Evolutionary conservation across 2,797 vertebrate species (phyloP), one percentile per base, ranked within the genome.

Genomic region (Ctenosaura bakeri): DNA sequence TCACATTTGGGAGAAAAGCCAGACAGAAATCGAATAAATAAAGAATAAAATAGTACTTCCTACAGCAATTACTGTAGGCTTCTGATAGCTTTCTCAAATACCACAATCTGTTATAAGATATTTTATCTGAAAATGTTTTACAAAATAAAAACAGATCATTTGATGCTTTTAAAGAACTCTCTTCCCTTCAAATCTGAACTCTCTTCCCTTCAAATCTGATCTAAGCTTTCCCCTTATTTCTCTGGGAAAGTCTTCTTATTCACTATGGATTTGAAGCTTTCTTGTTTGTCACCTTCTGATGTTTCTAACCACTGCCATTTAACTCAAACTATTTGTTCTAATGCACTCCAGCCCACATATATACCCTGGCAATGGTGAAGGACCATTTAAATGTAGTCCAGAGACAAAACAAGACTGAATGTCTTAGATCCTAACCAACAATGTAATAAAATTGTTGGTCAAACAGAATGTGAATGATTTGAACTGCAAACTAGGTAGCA

Each of bases 401-500:
- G 26, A n/a, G 26, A 71, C 35, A 88, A 56, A 82, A 59, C 46
- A n/a, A 38, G 78, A 35, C 16, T 4, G 35, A 88, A 38, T 6
- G 52, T 46, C 35, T 74, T 64, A 73, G 26, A 59, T 0, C 79
- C n/a, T 6, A 80, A 50, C 35, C 87, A 81, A 24, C 24, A 54
- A 24, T 73, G 24, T 46, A 74, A 88, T 83, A 82, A 74, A 80
- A 88, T 42, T 88, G 35, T 83, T 88, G 24, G 69, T 73, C 66
- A 74, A 73, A 73, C 66, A 59, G 79, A 9, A 38, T 69, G 12
- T 85, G 59, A 71, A 79, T 38, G 14, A 38, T 56, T 42, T 85
- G 73, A 24, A 84, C n/a, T 66, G 50, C 59, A 38, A 84, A 77
- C 26, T 32, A 38, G 56, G 73, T 89, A 85, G 46, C 42, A 79